Conservation (phyloP, 1,140 invertebrate species). For the Globodera rostochiensis region DNA sequence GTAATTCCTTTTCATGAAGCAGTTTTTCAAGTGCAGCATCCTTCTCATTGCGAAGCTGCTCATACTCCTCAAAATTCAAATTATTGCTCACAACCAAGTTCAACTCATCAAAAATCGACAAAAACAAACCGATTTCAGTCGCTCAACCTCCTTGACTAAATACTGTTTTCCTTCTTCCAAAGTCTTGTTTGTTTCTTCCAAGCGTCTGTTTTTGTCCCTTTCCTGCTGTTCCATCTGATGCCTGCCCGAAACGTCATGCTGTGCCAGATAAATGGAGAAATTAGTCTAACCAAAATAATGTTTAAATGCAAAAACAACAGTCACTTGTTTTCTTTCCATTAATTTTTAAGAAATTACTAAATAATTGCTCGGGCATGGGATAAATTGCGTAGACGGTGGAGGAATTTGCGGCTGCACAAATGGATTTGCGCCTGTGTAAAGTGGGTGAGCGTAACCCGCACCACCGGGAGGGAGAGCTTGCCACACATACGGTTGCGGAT, state of each 20-base stretch:
- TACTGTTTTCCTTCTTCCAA: neutral
- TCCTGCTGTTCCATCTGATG: conserved; percentile 9
- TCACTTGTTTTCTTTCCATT: too few species aligned
- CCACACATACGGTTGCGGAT: neutral
- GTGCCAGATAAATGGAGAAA: neutral
- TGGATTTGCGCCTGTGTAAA: neutral
- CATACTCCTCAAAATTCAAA: conserved; percentile 8
- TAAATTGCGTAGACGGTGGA: neutral
- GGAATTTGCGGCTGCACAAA: neutral
- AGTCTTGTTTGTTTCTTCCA: neutral
- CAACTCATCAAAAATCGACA: neutral
- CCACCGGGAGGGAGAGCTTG: neutral
- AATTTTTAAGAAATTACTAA: neutral
- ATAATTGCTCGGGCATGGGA: neutral
- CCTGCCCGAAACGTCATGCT: neutral
- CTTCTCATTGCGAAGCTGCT: conserved; percentile 6
- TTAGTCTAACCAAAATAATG: neutral
- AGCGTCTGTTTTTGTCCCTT: neutral
- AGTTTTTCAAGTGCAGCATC: conserved; percentile 6
- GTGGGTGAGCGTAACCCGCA: neutral
- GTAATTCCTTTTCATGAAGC: neutral
- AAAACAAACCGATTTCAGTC: conserved; percentile 1
- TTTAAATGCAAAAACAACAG: neutral
- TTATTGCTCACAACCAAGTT: neutral
- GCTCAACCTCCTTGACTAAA: neutral